Evolutionary conservation across 2,888 invertebrate species (phyloP).

Genomic region (Nudaria mundana): DNA sequence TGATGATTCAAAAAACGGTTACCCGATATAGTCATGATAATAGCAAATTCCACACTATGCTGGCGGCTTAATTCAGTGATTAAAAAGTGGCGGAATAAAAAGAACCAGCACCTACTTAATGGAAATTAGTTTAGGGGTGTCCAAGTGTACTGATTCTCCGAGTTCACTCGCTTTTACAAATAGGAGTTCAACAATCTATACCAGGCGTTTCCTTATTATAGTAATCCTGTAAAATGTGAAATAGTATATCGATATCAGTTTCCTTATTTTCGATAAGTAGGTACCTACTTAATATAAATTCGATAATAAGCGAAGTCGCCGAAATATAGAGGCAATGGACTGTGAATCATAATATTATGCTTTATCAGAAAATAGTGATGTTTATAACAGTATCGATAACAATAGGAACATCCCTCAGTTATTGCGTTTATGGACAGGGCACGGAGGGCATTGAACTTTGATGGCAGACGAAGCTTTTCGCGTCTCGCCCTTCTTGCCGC

Average conservation of each 20-base stretch:
- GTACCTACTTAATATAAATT: no score
- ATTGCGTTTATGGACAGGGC: conserved; percentile 75
- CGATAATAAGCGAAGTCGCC: no score
- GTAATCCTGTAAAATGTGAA: no score
- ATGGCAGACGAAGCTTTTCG: conserved; percentile 70
- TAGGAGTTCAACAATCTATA: no score
- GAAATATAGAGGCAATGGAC: conserved; percentile 4
- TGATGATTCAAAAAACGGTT: conserved; percentile 1
- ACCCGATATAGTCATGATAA: conserved; percentile 2
- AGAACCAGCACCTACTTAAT: not conserved
- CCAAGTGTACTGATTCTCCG: no score
- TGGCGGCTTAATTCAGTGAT: conserved; percentile 1
- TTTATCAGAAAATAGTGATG: conserved; percentile 12
- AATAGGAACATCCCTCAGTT: conserved; percentile 61
- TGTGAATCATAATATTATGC: conserved; percentile 6
- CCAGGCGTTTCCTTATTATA: no score
- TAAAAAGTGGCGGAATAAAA: conserved; percentile 3
- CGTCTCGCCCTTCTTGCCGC: conserved; percentile 75
- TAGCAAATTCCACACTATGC: conserved; percentile 2
- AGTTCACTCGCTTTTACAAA: no score
- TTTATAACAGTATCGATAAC: conserved; percentile 61
- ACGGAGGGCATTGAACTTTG: conserved; percentile 69
- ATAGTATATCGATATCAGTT: no score
- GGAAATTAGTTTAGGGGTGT: conserved; percentile 2
- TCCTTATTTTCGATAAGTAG: no score